Base-by-base conservation (phyloP, 2,888 invertebrate species). In the Pheosia tremula region DNA sequence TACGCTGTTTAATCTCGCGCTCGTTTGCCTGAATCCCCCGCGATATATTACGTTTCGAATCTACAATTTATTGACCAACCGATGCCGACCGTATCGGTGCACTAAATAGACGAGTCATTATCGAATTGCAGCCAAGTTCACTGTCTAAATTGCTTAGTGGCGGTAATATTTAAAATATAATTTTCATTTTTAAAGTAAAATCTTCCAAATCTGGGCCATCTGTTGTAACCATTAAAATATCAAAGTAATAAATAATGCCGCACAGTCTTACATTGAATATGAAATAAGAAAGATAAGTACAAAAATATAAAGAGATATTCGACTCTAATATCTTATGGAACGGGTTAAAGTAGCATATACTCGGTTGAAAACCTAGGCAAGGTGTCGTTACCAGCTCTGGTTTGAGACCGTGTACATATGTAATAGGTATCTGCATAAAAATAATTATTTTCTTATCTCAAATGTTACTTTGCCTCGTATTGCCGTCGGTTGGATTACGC, bases 21-120 rank as follows among this genome's bases (percentile, higher is more conserved):
- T 37, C 13, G 81, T 81, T 79, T 78, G 78, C 75, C 78, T 78
- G 72, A 80, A 85, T 57, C 76, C 74, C 71, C 74, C 72, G 74
- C 80, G 71, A 82, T 55, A 80, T 83, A 85, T 85, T 83, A 80
- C 78, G 80, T 74, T 77, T 78, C 78, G 80, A 85, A 86, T 81
- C 79, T 84, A 82, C 78, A 85, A 86, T 87, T 87, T 87, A 85
- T 88, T 79, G 24, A 2, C 24, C 1, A 24, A 24, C 24, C 24
- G 81, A 66, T 66, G 69, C 68, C 77, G 74, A 78, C 83, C 85
- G 81, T 80, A 78, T 79, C 81, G 82, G 81, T 79, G 82, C 80
- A 71, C 80, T 81, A 79, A 87, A 83, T 81, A 85, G 87, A 87
- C 83, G 79, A 77, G 79, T 78, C 82, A 82, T 85, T 82, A 84